Base-by-base conservation (phyloP, 2,113 vertebrate species). In the Climacteris rufus region DNA sequence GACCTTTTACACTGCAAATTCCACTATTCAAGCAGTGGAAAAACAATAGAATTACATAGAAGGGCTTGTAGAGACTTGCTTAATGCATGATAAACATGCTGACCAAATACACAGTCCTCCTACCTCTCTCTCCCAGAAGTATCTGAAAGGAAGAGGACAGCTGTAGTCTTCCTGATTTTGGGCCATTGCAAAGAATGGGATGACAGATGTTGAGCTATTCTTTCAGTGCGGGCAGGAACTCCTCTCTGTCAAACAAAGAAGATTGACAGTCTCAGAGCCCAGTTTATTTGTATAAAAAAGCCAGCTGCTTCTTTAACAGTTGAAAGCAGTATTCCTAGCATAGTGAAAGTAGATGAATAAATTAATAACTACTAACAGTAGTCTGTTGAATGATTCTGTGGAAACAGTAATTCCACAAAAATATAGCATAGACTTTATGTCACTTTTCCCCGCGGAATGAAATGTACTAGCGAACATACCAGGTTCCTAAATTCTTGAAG, bases 151-250 rank as follows among this genome's bases (percentile, higher is more conserved):
- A 97, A 94, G 66, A 94, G 90, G 97, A 96, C 98, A 98, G 98
- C 98, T 98, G 98, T 98, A 98, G 97, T 93, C 89, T 97, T 96
- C 93, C 96, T 70, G 93, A 97, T 98, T 98, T 96, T 97, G 95
- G 97, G 97, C 96, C 94, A 97, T 95, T 33, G 13, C 81, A 96
- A 96, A 98, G 97, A 98, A 98, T 97, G 95, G 95, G 94, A 98
- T 97, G 98, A 98, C 98, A 98, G 98, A 98, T 98, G 98, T 93
- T 98, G 96, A 97, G 95, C 94, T 97, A 96, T 95, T 97, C 97
- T 96, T 97, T 97, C 97, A 95, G 96, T 94, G 96, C 85, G 95
- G 97, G 96, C 96, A 94, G 97, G 87, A 97, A 97, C 97, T 98
- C 93, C 89, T 96, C 90, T 96, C 94, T 91, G 93, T 96, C 97